A percentile compares a stretch with the other conserved stretches of the same genome.
Evolutionary conservation across 2,888 invertebrate species (phyloP).

Genomic region (Agriopis leucophaearia): DNA sequence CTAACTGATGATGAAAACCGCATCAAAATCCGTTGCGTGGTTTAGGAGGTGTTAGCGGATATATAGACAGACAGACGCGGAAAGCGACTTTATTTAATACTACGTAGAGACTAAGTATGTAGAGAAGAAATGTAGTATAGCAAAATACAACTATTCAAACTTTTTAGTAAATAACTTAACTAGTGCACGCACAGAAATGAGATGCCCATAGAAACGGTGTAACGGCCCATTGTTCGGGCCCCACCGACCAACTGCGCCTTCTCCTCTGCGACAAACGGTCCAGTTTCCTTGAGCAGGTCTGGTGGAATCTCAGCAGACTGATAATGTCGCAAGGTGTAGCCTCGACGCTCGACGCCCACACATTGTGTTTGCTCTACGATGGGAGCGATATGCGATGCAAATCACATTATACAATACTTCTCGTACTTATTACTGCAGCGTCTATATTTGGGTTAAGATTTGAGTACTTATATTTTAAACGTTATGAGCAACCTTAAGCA

Average conservation of each 20-base stretch:
- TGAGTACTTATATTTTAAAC: background rate
- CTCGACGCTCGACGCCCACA: conserved; percentile 52
- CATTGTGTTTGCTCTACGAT: conserved; percentile 50
- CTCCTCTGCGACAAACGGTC: background rate
- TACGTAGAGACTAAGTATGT: no score
- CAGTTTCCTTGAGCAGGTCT: conserved; percentile 13
- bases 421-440: background rate
- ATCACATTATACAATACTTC: conserved; percentile 27
- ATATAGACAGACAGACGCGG: no score
- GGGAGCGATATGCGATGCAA: conserved; percentile 39
- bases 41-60: no score
- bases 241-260: conserved; percentile 3
- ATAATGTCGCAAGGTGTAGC: conserved; percentile 54
- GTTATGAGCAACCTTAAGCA: background rate
- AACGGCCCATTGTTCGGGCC: conserved; percentile 53
- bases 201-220: conserved; percentile 42
- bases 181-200: conserved; percentile 4
- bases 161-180: conserved; percentile 14
- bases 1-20: no score
- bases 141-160: conserved; percentile 3
- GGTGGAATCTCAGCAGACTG: conserved; percentile 43
- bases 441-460: background rate
- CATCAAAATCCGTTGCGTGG: no score
- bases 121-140: no score
- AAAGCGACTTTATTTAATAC: no score